Evolutionary conservation across 2,888 invertebrate species (phyloP).

Genomic region (Drosophila atripex): DNA sequence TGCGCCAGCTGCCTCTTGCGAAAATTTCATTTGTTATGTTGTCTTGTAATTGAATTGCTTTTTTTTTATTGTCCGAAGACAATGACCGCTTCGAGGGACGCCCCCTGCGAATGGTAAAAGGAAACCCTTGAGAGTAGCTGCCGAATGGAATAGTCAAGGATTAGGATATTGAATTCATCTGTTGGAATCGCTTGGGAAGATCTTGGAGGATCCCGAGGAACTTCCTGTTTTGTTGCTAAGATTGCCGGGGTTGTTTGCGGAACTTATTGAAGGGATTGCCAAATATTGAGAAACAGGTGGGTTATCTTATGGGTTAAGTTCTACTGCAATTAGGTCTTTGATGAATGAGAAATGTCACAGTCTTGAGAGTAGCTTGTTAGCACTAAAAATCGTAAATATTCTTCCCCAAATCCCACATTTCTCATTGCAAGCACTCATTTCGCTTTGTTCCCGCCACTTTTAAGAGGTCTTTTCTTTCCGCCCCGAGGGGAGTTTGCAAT

Average conservation of each 20-base stretch:
- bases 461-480: neutral
- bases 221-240: slow-evolving; percentile 35
- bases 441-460: slow-evolving; percentile 4
- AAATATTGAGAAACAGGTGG: slow-evolving; percentile 9
- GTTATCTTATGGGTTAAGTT: neutral
- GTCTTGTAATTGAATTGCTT: slow-evolving; percentile 52
- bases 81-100: slow-evolving; percentile 57
- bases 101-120: slow-evolving; percentile 35
- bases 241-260: slow-evolving; percentile 18
- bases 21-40: slow-evolving; percentile 61
- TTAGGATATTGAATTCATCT: slow-evolving; percentile 32
- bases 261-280: slow-evolving; percentile 16
- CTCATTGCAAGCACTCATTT: no score
- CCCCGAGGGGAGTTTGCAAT: slow-evolving; percentile 25
- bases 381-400: neutral
- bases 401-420: neutral
- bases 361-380: neutral
- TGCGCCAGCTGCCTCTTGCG: slow-evolving; percentile 54
- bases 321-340: neutral
- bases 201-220: slow-evolving; percentile 10
- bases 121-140: slow-evolving; percentile 40
- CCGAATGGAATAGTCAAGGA: slow-evolving; percentile 9
- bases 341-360: no score
- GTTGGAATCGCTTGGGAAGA: slow-evolving; percentile 39
- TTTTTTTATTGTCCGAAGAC: slow-evolving; percentile 65